Conservation (phyloP, 2,113 vertebrate genomes). For the Potamarius usumacintae region DNA sequence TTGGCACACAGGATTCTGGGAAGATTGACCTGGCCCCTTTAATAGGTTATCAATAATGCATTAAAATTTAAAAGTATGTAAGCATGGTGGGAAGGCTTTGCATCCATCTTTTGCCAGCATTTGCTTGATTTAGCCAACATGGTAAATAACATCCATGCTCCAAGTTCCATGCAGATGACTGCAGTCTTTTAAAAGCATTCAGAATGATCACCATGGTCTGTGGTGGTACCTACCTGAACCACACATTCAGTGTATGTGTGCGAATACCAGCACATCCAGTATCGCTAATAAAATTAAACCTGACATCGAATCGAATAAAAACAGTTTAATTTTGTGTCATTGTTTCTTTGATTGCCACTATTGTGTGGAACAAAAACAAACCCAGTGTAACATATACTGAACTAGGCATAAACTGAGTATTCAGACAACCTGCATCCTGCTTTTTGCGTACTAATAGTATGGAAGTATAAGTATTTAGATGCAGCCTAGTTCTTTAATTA, state of each 20-base stretch:
- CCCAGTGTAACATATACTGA: background rate
- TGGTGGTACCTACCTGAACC: background rate
- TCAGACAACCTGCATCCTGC: too few species aligned
- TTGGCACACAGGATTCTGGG: too few species aligned
- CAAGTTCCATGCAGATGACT: background rate
- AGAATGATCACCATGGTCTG: background rate
- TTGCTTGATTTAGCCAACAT: background rate
- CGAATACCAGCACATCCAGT: background rate
- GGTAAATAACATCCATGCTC: background rate
- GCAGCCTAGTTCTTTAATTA: background rate
- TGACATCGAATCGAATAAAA: background rate
- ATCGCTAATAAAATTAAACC: background rate
- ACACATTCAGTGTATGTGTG: background rate
- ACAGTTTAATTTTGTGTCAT: background rate
- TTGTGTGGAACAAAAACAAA: background rate
- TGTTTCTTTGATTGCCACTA: background rate
- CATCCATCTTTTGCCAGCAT: background rate
- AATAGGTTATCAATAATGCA: background rate
- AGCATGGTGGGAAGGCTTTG: background rate
- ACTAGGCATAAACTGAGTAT: background rate
- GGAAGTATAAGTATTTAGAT: too few species aligned
- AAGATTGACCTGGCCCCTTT: too few species aligned
- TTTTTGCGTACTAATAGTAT: too few species aligned
- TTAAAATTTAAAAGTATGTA: background rate
- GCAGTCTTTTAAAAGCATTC: background rate